A percentile compares a stretch with the other conserved stretches of the same genome.
Evolutionary conservation across 2,888 invertebrate genomes (phyloP).

Genomic region (Cataglyphis altisquamis): DNA sequence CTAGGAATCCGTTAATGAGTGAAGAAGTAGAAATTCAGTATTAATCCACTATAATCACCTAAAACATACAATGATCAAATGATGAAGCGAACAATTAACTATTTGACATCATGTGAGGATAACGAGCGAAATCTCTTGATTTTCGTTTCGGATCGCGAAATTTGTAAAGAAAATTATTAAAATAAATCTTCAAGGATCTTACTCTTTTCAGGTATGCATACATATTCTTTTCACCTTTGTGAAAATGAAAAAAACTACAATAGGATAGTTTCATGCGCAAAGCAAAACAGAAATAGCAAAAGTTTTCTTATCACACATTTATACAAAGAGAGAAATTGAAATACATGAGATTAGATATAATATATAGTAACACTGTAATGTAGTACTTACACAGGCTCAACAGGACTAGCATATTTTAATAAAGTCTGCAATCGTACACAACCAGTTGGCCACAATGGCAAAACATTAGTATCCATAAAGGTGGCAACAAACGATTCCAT

Average conservation of each 20-base stretch:
- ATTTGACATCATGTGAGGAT: slow-evolving; percentile 23
- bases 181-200: slow-evolving; percentile 37
- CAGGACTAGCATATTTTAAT: slow-evolving; percentile 66
- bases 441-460: slow-evolving; percentile 90
- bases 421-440: slow-evolving; percentile 89
- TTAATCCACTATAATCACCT: slow-evolving; percentile 78
- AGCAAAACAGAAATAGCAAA: slow-evolving; percentile 44
- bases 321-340: background rate
- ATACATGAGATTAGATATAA: background rate
- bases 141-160: background rate
- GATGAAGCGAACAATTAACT: slow-evolving; percentile 51
- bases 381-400: slow-evolving; percentile 69
- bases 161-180: slow-evolving; percentile 50
- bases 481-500: slow-evolving; percentile 87
- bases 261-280: slow-evolving; percentile 52
- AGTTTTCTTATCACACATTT: slow-evolving; percentile 24
- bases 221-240: slow-evolving; percentile 38
- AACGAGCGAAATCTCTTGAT: slow-evolving; percentile 26
- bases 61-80: slow-evolving; percentile 76
- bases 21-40: slow-evolving; percentile 65
- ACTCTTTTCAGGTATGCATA: slow-evolving; percentile 32
- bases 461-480: slow-evolving; percentile 88
- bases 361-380: background rate
- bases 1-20: slow-evolving; percentile 61
- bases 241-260: slow-evolving; percentile 43